Percentiles rank a stretch among this genome's conserved stretches.
Evolutionary conservation across 2,888 invertebrate species (phyloP).

Genomic region (Drosophila cracens): DNA sequence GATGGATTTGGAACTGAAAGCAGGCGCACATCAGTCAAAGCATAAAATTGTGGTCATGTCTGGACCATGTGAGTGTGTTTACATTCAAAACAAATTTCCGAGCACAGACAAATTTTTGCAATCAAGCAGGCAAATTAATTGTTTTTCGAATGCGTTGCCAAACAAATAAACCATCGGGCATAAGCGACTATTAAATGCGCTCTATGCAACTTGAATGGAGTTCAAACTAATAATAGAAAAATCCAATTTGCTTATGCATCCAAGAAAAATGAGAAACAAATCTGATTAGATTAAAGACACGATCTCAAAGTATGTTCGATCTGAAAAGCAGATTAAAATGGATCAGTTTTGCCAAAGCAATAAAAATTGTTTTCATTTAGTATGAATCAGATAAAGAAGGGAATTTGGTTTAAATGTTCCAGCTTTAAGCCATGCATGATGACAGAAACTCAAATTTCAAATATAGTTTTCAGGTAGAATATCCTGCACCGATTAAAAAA

Average conservation of each 20-base stretch:
- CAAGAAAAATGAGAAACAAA: neutral
- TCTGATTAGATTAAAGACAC: neutral
- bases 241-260: neutral
- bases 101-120: slow-evolving; percentile 56
- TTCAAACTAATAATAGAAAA: neutral
- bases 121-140: slow-evolving; percentile 69
- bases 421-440: neutral
- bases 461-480: neutral
- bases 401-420: neutral
- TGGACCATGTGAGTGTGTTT: slow-evolving; percentile 72
- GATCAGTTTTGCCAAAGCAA: neutral
- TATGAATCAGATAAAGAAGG: neutral
- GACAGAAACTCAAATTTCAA: neutral
- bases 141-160: slow-evolving; percentile 71
- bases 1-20: slow-evolving; percentile 9
- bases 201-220: neutral
- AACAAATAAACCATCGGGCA: slow-evolving; percentile 53
- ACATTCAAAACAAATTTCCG: slow-evolving; percentile 61
- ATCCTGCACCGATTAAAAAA: neutral
- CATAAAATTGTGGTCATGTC: slow-evolving; percentile 75
- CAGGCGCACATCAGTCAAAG: slow-evolving; percentile 69
- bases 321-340: neutral
- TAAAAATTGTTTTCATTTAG: neutral
- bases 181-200: slow-evolving; percentile 29
- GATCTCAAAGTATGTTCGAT: neutral